Base-by-base conservation (phyloP, 2,888 invertebrate species). In the Callinectes sapidus region DNA sequence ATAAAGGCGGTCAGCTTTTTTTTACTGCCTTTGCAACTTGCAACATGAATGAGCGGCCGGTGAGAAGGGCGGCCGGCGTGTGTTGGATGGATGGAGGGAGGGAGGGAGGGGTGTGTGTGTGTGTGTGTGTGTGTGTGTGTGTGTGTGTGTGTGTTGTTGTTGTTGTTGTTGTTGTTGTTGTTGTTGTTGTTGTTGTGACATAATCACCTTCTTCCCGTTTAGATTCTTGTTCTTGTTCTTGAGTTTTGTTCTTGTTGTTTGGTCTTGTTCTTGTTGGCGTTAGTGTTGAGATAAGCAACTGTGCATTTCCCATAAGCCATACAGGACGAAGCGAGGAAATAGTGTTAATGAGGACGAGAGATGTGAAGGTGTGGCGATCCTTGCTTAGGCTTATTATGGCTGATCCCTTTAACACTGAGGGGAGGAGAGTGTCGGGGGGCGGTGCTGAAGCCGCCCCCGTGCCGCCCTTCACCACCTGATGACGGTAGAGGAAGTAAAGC, bases 21-120 rank as follows among this genome's bases (percentile, higher is more conserved):
- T 88, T 88, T 81, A 77, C 77, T 81, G 77, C 90, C 90, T 48
- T 39, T 90, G 90, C 90, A 90, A 90, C 77, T 77, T 90, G 90
- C 90, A 90, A 54, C 71, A 32, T 71, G 39, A 77, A 90, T 48
- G 48, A 77, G 90, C 39, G 90, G 32, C 42, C 48, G 81, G 71
- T 23, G 90, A 39, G 77, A 16, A 71, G 90, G 28, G 77, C 28
- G 71, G 61, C 39, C 28, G 90, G 66, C 32, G 90, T 90, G 90
- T 90, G 71, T 71, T 10, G 23, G 55, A 14, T 18, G 61, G 71
- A n/a, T 35, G 28, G 89, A 23, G 32, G 77, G 18, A 48, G 61
- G 14, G 55, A 32, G 89, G 28, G 89, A 23, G 32, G 90, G 18
- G 14, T 16, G 13, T 54, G 55, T 88, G 88, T 87, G 87, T 87